Conservation (phyloP, 2,888 invertebrate genomes). For the Calliscelio sp. region DNA sequence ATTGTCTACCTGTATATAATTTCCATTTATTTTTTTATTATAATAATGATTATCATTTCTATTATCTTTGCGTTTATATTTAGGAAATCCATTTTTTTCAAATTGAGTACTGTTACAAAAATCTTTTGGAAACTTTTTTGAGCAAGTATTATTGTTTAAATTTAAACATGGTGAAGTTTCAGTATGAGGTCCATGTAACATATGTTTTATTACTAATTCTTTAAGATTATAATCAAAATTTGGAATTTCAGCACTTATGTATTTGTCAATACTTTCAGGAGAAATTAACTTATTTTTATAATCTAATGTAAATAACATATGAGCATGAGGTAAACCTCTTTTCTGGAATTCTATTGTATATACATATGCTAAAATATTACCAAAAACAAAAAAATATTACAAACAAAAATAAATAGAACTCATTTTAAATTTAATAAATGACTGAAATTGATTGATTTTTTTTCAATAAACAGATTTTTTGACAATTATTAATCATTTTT, state of each 20-base stretch:
- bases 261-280: constrained; percentile 2
- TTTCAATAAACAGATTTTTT: no score
- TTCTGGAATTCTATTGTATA: constrained; percentile 29
- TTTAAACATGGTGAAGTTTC: neutral
- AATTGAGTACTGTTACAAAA: neutral
- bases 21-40: constrained; percentile 1
- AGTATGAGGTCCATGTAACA: constrained; percentile 18
- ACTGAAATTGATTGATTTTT: no score
- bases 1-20: neutral
- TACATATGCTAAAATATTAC: constrained; percentile 13
- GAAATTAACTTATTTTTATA: neutral
- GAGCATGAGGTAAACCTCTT: no score
- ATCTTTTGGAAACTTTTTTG: constrained; percentile 17
- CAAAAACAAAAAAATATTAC: no score
- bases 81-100: constrained; percentile 14
- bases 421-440: no score
- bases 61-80: constrained; percentile 6
- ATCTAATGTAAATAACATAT: constrained; percentile 19
- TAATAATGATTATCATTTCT: neutral
- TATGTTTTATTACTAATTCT: constrained; percentile 23
- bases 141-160: neutral
- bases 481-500: no score
- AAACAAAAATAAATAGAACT: no score
- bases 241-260: constrained; percentile 16
- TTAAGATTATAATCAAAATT: neutral